A percentile compares a stretch with the other conserved stretches of the same genome.
phyloP scores from a whole-genome alignment of 2,113 vertebrate genomes.

The Acinonyx jubatus region DNA sequence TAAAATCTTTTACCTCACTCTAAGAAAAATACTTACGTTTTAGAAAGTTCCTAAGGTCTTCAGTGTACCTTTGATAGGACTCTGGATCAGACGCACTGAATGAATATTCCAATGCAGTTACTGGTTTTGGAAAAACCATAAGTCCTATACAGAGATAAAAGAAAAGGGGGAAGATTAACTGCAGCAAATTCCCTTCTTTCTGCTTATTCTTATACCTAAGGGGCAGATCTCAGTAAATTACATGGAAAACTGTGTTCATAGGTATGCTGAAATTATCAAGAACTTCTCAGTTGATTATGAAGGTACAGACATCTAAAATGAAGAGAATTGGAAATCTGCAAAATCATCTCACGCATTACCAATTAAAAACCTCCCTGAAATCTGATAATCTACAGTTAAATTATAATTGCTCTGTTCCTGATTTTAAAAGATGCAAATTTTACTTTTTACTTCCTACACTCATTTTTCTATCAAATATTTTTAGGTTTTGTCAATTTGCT shows the following conservation, averaged over 20 bases:
- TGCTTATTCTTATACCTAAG: background rate
- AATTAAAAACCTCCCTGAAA: background rate
- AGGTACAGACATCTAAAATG: background rate
- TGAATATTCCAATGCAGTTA: slow-evolving; percentile 88
- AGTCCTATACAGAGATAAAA: slow-evolving; percentile 87
- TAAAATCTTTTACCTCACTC: slow-evolving; percentile 1
- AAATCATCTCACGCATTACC: slow-evolving; percentile 15
- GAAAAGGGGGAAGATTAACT: slow-evolving; percentile 57
- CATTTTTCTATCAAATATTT: slow-evolving; percentile 25
- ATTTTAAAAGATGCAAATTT: slow-evolving; percentile 26
- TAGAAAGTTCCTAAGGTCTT: slow-evolving; percentile 89
- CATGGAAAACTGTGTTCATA: background rate
- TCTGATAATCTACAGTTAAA: slow-evolving; percentile 54
- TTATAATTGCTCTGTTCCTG: background rate
- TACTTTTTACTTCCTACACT: slow-evolving; percentile 50
- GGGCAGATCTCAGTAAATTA: slow-evolving; percentile 6
- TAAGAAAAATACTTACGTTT: slow-evolving; percentile 86
- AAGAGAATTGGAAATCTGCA: slow-evolving; percentile 18
- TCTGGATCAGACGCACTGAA: slow-evolving; percentile 86
- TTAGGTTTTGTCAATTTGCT: background rate
- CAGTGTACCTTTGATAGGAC: slow-evolving; percentile 86
- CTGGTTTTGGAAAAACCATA: slow-evolving; percentile 92
- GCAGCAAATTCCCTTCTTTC: background rate
- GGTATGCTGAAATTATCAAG: background rate
- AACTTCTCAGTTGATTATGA: slow-evolving; percentile 39